A percentile compares a stretch with the other conserved stretches of the same genome.
Evolutionary conservation across 2,113 vertebrate species (phyloP).

Genomic region (Thryonomys swinderianus): DNA sequence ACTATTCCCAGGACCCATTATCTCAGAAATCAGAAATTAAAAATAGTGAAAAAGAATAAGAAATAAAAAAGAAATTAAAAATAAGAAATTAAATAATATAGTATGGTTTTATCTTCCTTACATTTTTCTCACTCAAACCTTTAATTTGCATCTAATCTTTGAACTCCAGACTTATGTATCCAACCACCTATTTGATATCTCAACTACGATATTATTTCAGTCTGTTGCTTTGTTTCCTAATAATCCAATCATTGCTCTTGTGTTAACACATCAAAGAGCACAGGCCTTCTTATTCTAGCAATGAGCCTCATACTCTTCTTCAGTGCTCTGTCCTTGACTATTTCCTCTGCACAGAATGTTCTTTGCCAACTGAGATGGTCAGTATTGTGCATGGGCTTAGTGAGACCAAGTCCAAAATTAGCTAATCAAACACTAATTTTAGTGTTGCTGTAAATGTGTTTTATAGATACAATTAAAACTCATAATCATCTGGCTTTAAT

Average conservation of each 20-base stretch:
- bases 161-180: background rate
- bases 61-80: conserved; percentile 13
- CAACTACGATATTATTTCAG: no score
- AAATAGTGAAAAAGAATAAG: background rate
- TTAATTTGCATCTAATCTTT: background rate
- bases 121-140: background rate
- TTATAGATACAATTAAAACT: background rate
- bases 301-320: no score
- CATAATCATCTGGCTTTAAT: background rate
- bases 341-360: background rate
- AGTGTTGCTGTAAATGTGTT: background rate
- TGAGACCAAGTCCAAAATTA: background rate
- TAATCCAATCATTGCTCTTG: background rate
- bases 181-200: background rate
- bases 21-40: background rate
- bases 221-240: background rate
- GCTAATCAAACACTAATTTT: background rate
- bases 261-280: background rate
- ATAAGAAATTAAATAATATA: background rate
- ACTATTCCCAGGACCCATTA: background rate
- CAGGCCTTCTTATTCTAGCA: background rate
- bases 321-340: background rate
- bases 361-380: background rate
- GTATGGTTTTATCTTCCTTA: background rate
- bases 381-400: background rate